Conservation (phyloP, 2,888 invertebrate species). For the Pristionchus arcanus region DNA sequence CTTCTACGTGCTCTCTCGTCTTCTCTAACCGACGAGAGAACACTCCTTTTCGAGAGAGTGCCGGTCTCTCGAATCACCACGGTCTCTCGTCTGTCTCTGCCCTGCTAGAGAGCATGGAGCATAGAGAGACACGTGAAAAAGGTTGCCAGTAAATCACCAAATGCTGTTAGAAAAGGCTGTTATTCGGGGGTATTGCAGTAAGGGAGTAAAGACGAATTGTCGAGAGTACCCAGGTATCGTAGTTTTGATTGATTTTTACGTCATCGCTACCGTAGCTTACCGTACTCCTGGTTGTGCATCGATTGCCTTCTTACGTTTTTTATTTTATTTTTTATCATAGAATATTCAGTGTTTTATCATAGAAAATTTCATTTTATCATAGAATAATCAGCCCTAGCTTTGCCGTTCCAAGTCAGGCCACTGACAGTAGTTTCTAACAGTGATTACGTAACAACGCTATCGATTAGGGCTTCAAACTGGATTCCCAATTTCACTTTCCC, state of each 20-base stretch:
- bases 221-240: not conserved
- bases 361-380: too few species aligned
- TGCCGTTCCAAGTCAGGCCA: too few species aligned
- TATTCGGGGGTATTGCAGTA: not conserved
- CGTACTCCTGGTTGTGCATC: not conserved
- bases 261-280: not conserved
- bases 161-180: conserved; percentile 23
- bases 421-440: too few species aligned
- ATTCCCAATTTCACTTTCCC: conserved; percentile 39
- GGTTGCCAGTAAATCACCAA: conserved; percentile 14
- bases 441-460: not conserved
- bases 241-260: not conserved
- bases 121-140: not conserved
- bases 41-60: not conserved
- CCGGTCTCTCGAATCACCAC: not conserved
- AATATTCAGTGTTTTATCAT: too few species aligned
- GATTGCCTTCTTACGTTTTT: too few species aligned
- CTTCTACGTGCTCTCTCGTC: not conserved
- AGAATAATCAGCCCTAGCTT: too few species aligned
- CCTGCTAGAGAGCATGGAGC: not conserved
- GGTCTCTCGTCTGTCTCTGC: not conserved
- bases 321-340: too few species aligned
- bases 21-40: not conserved
- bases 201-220: not conserved
- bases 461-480: conserved; percentile 31